These are phyloP conservation scores for Ceriagrion tenellum DNA, from an alignment of 2,888 invertebrate genomes.

Conservation along the genomic window DNA sequence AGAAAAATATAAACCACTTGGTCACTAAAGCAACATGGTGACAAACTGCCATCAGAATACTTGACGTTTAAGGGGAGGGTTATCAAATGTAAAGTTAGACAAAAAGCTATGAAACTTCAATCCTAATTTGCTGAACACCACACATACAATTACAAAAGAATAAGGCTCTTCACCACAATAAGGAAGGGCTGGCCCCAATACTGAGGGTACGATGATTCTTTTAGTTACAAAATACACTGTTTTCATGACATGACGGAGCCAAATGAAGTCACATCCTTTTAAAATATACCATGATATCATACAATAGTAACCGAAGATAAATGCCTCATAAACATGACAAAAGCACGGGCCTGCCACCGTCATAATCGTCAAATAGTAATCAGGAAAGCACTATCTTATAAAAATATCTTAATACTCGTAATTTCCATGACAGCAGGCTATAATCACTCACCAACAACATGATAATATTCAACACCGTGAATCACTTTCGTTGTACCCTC, in stretches of 20 bases:
- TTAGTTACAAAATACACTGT: not conserved
- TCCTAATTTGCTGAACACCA: not conserved
- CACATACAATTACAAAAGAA: not conserved
- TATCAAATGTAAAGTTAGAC: not conserved
- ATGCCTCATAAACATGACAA: not conserved
- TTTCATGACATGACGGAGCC: not conserved
- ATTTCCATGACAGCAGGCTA: constrained; percentile 21
- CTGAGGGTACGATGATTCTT: not conserved
- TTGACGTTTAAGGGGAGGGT: not conserved
- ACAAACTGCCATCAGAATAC: not conserved
- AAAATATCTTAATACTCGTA: not conserved
- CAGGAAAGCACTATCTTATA: not conserved
- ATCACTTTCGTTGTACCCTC: not conserved
- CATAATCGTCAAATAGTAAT: not conserved
- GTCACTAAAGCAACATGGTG: not conserved
- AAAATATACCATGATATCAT: not conserved
- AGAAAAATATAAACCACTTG: not conserved
- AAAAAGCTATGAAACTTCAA: not conserved
- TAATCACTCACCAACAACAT: not conserved
- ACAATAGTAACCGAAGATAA: not conserved
- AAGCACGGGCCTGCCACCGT: not conserved
- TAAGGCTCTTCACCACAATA: not conserved
- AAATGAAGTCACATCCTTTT: not conserved
- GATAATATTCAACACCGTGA: not conserved
- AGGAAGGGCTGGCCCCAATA: not conserved